Evolutionary conservation across 2,888 invertebrate genomes (phyloP).

Genomic region (Ecliptopera silaceata): DNA sequence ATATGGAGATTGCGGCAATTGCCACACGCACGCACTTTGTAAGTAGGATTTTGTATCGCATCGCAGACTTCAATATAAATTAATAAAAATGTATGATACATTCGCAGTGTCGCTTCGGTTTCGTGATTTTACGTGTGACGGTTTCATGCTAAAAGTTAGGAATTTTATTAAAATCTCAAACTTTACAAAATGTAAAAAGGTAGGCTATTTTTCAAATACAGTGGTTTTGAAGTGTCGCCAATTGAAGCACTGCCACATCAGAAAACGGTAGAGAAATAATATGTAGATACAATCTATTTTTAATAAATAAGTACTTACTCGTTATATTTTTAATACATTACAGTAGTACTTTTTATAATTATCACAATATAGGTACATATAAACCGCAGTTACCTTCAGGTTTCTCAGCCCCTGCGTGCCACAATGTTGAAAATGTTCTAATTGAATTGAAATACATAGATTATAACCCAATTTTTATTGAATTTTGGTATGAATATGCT

Average conservation of each 20-base stretch:
- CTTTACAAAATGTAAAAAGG: not conserved
- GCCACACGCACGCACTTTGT: slow-evolving; percentile 5
- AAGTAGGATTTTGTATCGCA: slow-evolving; percentile 19
- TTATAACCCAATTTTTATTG: slow-evolving; percentile 1
- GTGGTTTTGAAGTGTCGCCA: slow-evolving; percentile 27
- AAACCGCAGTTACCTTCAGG: not conserved
- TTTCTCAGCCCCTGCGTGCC: slow-evolving; percentile 20
- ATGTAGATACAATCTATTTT: slow-evolving; percentile 26
- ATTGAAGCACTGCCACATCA: slow-evolving; percentile 28
- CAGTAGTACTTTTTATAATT: not conserved
- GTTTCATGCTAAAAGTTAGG: not conserved
- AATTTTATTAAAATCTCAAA: not conserved
- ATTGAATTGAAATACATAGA: slow-evolving; percentile 9
- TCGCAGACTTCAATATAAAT: slow-evolving; percentile 7
- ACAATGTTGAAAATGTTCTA: slow-evolving; percentile 17
- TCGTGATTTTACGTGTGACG: slow-evolving; percentile 4
- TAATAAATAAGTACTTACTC: slow-evolving; percentile 4
- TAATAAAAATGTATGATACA: slow-evolving; percentile 3
- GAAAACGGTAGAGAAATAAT: slow-evolving; percentile 12
- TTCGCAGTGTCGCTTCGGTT: slow-evolving; percentile 21
- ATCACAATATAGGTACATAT: not conserved
- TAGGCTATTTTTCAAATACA: slow-evolving; percentile 15
- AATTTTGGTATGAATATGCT: slow-evolving; percentile 11
- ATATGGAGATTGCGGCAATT: not conserved
- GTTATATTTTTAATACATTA: slow-evolving; percentile 19